Conservation (phyloP, 2,113 vertebrate species). For the Turnix velox region DNA sequence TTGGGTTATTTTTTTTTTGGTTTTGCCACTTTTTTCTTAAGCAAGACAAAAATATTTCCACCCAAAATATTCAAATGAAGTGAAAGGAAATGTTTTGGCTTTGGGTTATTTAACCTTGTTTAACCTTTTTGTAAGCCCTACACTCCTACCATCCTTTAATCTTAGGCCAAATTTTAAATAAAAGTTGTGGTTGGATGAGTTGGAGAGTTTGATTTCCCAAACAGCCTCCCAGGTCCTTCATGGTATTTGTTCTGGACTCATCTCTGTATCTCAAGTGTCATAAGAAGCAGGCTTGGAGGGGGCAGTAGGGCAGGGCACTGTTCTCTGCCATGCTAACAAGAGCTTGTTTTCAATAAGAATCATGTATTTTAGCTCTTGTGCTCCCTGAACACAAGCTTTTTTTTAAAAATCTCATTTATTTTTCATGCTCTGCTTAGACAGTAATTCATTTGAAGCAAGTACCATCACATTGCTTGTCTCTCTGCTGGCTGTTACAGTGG, state of each 20-base stretch:
- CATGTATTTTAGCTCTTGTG: background rate
- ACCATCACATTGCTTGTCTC: fast-evolving
- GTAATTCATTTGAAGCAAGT: background rate
- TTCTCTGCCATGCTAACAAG: fast-evolving
- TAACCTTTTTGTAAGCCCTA: background rate
- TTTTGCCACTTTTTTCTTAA: background rate
- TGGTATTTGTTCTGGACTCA: background rate
- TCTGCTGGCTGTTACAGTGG: background rate
- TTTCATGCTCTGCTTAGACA: background rate
- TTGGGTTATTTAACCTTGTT: background rate
- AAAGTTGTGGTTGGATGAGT: background rate
- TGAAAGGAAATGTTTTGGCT: background rate
- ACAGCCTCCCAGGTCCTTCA: background rate
- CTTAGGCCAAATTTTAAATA: background rate
- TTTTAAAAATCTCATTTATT: background rate
- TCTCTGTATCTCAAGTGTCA: fast-evolving
- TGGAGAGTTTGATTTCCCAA: background rate
- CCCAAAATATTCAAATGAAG: background rate
- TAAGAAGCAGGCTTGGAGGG: background rate
- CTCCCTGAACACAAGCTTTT: background rate
- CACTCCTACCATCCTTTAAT: background rate
- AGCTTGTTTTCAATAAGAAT: background rate
- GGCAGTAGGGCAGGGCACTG: fast-evolving
- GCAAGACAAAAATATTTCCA: background rate
- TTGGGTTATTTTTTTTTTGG: fast-evolving